Conservation (phyloP, 2,797 vertebrate genomes). For the Lagodon rhomboides region DNA sequence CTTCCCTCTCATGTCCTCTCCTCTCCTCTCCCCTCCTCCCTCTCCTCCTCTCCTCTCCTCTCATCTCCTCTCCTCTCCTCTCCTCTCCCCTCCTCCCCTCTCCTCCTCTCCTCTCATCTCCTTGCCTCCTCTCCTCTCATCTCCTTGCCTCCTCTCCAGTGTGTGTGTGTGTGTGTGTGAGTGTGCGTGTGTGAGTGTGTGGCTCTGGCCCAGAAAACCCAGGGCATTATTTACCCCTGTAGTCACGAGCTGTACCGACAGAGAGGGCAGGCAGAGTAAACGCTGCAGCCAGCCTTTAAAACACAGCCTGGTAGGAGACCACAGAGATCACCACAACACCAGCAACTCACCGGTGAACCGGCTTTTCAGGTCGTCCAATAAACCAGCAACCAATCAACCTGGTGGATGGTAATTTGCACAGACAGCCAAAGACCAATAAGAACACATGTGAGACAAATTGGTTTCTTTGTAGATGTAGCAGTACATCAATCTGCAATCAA, state of each 20-base stretch:
- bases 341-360: neutral
- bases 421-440: neutral
- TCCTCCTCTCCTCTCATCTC: no score
- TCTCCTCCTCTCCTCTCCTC: no score
- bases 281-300: slow-evolving; percentile 19
- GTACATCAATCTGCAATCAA: slow-evolving; percentile 52
- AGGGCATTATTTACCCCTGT: slow-evolving; percentile 51
- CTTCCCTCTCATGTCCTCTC: neutral
- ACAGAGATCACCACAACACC: slow-evolving; percentile 12
- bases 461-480: slow-evolving; percentile 9
- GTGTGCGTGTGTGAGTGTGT: neutral
- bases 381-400: neutral
- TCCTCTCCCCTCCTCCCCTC: neutral
- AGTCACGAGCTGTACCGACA: slow-evolving; percentile 48
- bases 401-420: neutral
- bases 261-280: slow-evolving; percentile 33
- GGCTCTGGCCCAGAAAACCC: slow-evolving; percentile 47
- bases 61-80: neutral
- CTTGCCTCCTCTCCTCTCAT: neutral
- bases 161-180: slow-evolving; percentile 6
- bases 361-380: neutral
- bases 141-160: no score
- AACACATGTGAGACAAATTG: neutral
- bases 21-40: no score
- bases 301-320: neutral